Conservation (phyloP, 2,888 invertebrate species). For the Parnassius smintheus region DNA sequence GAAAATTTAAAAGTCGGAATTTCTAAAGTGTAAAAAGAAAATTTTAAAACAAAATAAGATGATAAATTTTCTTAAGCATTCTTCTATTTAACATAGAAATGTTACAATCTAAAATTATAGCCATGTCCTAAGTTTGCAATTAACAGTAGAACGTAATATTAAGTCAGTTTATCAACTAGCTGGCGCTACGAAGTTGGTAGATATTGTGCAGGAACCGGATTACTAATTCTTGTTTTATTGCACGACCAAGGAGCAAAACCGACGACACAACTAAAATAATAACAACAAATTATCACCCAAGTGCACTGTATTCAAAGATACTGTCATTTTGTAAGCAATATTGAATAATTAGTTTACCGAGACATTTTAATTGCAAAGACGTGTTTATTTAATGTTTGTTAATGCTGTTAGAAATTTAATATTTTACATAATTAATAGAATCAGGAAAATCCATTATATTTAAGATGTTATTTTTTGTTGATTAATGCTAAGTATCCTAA, state of each 20-base stretch:
- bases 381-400: not conserved
- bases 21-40: too few species aligned
- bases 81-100: too few species aligned
- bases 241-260: conserved; percentile 19
- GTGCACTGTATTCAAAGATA: conserved; percentile 22
- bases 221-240: conserved; percentile 23
- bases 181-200: conserved; percentile 9
- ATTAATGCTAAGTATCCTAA: too few species aligned
- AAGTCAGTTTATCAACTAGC: conserved; percentile 23
- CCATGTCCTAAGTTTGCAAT: conserved; percentile 13
- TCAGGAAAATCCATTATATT: too few species aligned
- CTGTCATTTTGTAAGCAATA: conserved; percentile 11
- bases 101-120: conserved; percentile 6
- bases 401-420: too few species aligned
- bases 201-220: conserved; percentile 14
- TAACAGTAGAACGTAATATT: conserved; percentile 19
- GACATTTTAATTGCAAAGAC: conserved; percentile 1
- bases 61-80: not conserved
- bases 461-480: too few species aligned
- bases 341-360: not conserved
- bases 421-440: too few species aligned
- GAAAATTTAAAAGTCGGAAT: too few species aligned
- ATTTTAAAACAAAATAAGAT: too few species aligned
- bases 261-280: conserved; percentile 22
- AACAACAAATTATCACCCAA: conserved; percentile 20